Base-by-base conservation (phyloP, 2,113 vertebrate genomes). In the Sander vitreus region DNA sequence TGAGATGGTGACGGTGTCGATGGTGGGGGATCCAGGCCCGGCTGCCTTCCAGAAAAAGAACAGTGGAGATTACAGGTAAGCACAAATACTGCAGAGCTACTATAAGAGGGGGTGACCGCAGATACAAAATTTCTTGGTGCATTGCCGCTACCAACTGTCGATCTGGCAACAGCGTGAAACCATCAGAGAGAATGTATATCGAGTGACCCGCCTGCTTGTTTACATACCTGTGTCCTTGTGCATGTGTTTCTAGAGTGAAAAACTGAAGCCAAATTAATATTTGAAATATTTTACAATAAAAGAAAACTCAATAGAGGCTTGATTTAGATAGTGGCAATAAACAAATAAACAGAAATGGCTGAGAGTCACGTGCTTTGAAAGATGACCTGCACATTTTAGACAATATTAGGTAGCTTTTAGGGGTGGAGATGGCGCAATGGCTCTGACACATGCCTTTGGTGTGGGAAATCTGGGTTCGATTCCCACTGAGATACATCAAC, bases 41-140 rank as follows among this genome's bases (percentile, higher is more conserved):
- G 91, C 90, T 1, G 91, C 96, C 62, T 96, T 96, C 82, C 96
- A 96, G 85, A 98, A 97, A 81, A 99, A 94, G 87, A 96, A 81
- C 87, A 99, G 98, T 30, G 98, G 98, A 71, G 98, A 99, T 93
- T 99, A 99, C 93, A 97, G 98, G 98, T 99, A 96, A 23, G 9
- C 5, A 30, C 33, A 27, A 13, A 10, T 23, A 23, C 6, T 4
- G 21, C 4, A 4, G 18, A 7, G 64, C 43, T 10, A 39, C 8
- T 33, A 5, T 33, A 33, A 30, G 36, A 39, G 36, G 39, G 39
- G 39, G 39, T 36, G 27, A n/a, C 18, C 19, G 1, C 27, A 51
- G 12, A 78, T 3, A 14, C 54, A 1, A 55, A 11, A 25, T 57
- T 57, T 55, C n/a, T 55, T 25, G 55, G n/a, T 6, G 33, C 33